Evolutionary conservation across 2,888 invertebrate species (phyloP), one percentile per base, ranked within the genome.

Genomic region (Alcis repandata): DNA sequence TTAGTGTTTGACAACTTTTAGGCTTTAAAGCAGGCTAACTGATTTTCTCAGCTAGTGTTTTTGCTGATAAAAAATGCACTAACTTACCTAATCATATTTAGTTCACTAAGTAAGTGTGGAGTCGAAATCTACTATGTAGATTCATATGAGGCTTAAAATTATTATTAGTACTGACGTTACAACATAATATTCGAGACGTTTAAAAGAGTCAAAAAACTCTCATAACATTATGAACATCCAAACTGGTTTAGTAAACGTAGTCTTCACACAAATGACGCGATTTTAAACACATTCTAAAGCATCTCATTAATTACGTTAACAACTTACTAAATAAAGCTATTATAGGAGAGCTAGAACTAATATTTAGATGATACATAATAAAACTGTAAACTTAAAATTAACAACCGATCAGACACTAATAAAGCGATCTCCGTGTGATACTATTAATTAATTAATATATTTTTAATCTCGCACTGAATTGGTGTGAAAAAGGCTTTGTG

Each of bases 261-360:
- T 40, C 43, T 56, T 57, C 38, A 40, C 15, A 52, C 40, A 61
- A 58, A 67, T 61, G 54, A 57, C 54, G 15, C 33, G 20, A 60
- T 60, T 69, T 62, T 67, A 11, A 60, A 63, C 63, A 63, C 60
- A 63, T 58, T 68, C 48, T 58, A 48, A 49, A 58, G 53, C 49
- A 75, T 76, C 78, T 75, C 52, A 82, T 84, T 81, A 79, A 83
- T 83, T 83, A 80, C 76, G 67, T 67, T 78, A 78, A 82, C 72
- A 74, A 71, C 72, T 69, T 75, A 76, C 77, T 75, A 74, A 76
- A 67, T 79, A 67, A 63, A 54, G 57, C 45, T 59, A 65, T 58
- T 61, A 40, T 59, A 38, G 7, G 15, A 46, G 40, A 52, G 32
- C 33, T 56, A 51, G 53, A 45, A 46, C 48, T 32, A 54, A 64